Percentiles rank a stretch among this genome's conserved stretches.
phyloP scores from a whole-genome alignment of 2,113 vertebrate species.

The Numenius arquata region DNA sequence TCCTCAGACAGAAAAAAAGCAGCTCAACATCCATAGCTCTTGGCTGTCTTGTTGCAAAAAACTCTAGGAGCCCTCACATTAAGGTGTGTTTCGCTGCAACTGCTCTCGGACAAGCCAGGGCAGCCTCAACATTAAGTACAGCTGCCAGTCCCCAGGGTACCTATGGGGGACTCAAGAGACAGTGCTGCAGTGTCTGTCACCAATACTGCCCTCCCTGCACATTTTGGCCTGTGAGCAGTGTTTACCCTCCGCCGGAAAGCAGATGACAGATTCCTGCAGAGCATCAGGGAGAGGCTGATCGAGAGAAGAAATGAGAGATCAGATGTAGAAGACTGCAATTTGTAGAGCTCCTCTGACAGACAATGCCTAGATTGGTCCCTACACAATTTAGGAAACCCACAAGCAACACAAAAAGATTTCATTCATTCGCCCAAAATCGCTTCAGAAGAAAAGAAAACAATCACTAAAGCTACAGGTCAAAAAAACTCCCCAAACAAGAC shows the following conservation, averaged over 20 bases:
- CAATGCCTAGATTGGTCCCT: neutral
- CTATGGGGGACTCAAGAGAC: neutral
- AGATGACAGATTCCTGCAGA: neutral
- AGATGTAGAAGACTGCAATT: neutral
- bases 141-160: neutral
- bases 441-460: neutral
- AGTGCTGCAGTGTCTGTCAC: neutral
- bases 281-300: neutral
- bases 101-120: neutral
- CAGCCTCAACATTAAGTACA: neutral
- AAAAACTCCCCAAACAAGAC: neutral
- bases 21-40: neutral
- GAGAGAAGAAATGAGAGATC: neutral
- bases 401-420: neutral
- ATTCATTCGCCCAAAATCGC: accelerated
- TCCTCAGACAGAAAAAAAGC: neutral
- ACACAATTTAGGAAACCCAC: neutral
- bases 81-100: neutral
- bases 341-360: neutral
- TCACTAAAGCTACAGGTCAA: neutral
- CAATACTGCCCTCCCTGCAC: neutral
- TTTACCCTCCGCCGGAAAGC: neutral
- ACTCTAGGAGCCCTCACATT: neutral
- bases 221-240: neutral
- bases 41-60: neutral